phyloP scores from a whole-genome alignment of 2,888 invertebrate species.

The Idaea straminata region DNA sequence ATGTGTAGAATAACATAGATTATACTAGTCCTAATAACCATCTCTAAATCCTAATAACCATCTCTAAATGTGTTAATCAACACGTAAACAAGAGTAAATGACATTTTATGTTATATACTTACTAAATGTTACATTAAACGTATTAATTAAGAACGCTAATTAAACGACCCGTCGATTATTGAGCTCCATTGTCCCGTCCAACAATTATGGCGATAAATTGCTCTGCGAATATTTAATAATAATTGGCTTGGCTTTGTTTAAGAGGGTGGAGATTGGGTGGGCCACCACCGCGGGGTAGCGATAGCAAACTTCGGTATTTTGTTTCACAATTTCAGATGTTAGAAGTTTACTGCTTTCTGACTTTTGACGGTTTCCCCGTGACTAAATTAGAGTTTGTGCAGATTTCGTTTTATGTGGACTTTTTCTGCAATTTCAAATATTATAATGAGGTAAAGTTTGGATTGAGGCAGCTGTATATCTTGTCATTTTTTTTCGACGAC shows the following conservation, averaged over 20 bases:
- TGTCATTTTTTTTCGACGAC: no score
- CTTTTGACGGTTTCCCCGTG: background rate
- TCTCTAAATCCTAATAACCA: background rate
- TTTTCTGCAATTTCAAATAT: conserved; percentile 1
- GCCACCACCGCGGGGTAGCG: conserved; percentile 42
- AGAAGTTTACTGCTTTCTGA: background rate
- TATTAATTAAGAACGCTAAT: conserved; percentile 58
- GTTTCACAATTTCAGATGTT: conserved; percentile 7
- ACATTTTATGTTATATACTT: background rate
- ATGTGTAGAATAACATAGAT: background rate
- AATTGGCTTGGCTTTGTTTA: conserved; percentile 77
- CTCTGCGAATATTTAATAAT: conserved; percentile 59
- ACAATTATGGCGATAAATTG: conserved; percentile 55
- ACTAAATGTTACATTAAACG: conserved; percentile 19
- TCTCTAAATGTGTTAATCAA: background rate
- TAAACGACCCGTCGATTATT: conserved; percentile 60
- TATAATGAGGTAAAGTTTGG: background rate
- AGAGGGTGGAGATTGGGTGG: conserved; percentile 45
- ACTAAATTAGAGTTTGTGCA: background rate
- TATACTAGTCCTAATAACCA: background rate
- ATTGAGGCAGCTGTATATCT: background rate
- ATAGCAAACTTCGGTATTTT: conserved; percentile 26
- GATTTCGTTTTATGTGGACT: background rate
- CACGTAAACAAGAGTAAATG: background rate
- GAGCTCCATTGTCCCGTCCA: conserved; percentile 55